These are phyloP conservation scores for Microplitis deprimator DNA, from an alignment of 2,888 invertebrate genomes.

Conservation along the genomic window DNA sequence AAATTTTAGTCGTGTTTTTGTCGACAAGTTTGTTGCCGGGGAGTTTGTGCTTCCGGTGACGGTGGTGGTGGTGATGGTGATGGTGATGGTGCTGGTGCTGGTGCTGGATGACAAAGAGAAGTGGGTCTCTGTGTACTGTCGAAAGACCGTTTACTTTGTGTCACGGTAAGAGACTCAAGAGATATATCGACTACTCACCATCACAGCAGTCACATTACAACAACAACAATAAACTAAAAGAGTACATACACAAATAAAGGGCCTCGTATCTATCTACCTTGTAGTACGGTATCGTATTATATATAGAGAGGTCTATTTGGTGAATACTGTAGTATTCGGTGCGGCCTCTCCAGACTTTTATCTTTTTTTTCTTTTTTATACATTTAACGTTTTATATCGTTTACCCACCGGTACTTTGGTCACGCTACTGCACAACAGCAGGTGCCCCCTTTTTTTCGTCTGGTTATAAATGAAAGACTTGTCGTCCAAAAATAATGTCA, in stretches of 20 bases:
- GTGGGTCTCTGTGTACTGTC: constrained; percentile 33
- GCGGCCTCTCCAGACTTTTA: not conserved
- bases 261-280: not conserved
- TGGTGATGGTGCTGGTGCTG: not conserved
- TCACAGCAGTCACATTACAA: not conserved
- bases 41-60: constrained; percentile 22
- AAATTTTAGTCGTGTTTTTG: constrained; percentile 7
- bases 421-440: constrained; percentile 23
- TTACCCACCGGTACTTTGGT: constrained; percentile 12
- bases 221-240: not conserved
- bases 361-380: not conserved
- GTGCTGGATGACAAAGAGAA: constrained; percentile 22
- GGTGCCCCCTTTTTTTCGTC: not conserved
- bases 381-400: not conserved
- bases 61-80: constrained; percentile 3
- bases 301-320: not conserved
- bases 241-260: not conserved
- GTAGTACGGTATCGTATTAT: constrained; percentile 20
- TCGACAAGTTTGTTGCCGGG: constrained; percentile 2
- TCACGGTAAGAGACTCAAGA: constrained; percentile 31
- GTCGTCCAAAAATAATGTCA: constrained; percentile 21
- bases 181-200: constrained; percentile 28
- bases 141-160: constrained; percentile 37
- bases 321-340: constrained; percentile 9
- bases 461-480: not conserved